Base-by-base conservation (phyloP, 2,797 vertebrate species). In the Geotrypetes seraphini region DNA sequence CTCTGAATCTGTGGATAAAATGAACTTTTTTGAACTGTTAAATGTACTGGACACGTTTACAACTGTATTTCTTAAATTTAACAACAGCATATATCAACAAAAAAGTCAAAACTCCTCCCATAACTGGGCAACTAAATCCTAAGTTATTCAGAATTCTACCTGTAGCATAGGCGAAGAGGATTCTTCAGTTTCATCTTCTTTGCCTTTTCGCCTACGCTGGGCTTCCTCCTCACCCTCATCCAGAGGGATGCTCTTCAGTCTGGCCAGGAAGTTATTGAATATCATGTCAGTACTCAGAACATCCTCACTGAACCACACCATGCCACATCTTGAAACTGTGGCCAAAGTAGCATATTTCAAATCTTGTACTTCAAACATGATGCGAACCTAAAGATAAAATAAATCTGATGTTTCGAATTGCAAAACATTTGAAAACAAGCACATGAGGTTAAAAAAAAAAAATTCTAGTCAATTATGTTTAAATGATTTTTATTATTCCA, bases 231-330 rank as follows among this genome's bases (percentile, higher is more conserved):
- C 96, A 7, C 96, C 96, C 45, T 99, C 96, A n/a, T 99, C 96
- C 69, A 98, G 59, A 3, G 96, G 91, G 57, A 95, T 96, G 65
- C 85, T 96, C 48, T 91, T 89, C 11, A 99, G 77, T 33, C 95
- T 85, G 28, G 82, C 88, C 64, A 99, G 71, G 83, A 99, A 99
- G 76, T 97, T 81, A 65, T 91, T 96, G 79, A 97, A 99, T 71
- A 99, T 89, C 96, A 99, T 99, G 62, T 99, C 96, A 0, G 96
- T 97, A 66, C 94, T 97, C 32, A 99, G 88, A 38, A 99, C 96
- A 9, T 99, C 96, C 53, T 99, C 96, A 3, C 96, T 99, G 70
- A 99, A 99, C 96, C 96, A 99, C 31, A 99, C 96, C 96, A 99
- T 99, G 16, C 96, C 96, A 5, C 96, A 99, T 48, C 96, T 88